phyloP scores from a whole-genome alignment of 1,140 invertebrate genomes.

The Yoshiicerus persimilis region DNA sequence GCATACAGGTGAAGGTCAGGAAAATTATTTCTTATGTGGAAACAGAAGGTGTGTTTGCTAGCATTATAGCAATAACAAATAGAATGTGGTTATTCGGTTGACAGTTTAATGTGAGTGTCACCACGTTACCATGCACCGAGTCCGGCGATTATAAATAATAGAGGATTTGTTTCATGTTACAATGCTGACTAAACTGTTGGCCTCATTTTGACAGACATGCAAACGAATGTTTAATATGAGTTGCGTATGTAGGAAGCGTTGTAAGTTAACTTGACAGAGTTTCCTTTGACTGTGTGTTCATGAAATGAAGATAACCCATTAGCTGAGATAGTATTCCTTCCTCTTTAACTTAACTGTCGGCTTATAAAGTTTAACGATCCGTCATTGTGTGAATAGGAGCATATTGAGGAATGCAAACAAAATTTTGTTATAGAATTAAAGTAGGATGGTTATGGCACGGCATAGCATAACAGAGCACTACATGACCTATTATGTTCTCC shows the following conservation, averaged over 20 bases:
- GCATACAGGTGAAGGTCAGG: no score
- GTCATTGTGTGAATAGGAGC: not conserved
- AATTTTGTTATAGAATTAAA: not conserved
- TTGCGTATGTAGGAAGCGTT: no score
- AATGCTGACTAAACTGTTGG: not conserved
- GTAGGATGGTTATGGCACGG: no score
- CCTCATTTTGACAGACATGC: not conserved
- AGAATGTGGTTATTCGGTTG: not conserved
- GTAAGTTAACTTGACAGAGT: not conserved
- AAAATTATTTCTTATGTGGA: no score
- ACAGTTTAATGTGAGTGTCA: conserved; percentile 4
- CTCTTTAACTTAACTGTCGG: not conserved
- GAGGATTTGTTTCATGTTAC: not conserved
- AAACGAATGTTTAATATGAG: not conserved
- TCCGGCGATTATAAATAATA: not conserved
- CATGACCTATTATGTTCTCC: not conserved
- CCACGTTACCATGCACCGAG: not conserved
- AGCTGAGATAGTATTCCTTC: not conserved
- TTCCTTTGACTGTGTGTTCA: not conserved
- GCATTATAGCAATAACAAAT: no score
- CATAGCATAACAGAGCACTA: not conserved
- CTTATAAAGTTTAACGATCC: not conserved
- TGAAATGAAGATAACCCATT: conserved; percentile 15
- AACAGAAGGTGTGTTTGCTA: no score
- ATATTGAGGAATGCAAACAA: not conserved